Percentiles rank a stretch among this genome's conserved stretches.
These are phyloP conservation scores for Sternotherus odoratus DNA, from an alignment of 2,797 vertebrate genomes.

Conservation along the genomic window DNA sequence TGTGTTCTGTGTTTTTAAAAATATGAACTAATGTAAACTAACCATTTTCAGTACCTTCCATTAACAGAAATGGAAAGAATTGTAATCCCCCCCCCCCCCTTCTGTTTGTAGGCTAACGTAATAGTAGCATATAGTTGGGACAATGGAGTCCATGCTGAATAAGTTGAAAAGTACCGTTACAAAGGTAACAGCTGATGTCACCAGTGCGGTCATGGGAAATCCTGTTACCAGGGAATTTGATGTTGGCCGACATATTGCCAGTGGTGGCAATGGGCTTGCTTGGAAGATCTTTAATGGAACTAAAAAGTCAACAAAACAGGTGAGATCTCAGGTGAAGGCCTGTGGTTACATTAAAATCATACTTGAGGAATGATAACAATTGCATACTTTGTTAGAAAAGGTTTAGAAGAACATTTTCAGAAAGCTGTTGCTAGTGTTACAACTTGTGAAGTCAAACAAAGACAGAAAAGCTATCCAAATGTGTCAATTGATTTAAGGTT, in stretches of 20 bases:
- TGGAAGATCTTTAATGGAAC: conserved; percentile 99
- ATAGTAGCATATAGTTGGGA: conserved; percentile 48
- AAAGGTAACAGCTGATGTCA: conserved; percentile 98
- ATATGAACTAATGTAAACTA: neutral
- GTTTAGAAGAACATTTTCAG: neutral
- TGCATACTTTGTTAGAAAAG: neutral
- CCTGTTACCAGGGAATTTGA: conserved; percentile 98
- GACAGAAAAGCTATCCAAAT: neutral
- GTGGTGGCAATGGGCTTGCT: conserved; percentile 93
- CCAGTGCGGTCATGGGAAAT: conserved; percentile 98
- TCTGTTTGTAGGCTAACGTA: conserved; percentile 59
- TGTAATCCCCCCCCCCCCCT: neutral
- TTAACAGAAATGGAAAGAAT: neutral
- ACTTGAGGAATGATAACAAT: neutral
- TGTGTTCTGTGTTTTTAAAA: neutral
- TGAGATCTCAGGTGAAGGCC: conserved; percentile 69
- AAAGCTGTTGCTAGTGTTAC: neutral
- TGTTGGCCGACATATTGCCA: conserved; percentile 96
- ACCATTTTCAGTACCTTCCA: accelerated
- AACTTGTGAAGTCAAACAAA: neutral
- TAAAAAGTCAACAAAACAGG: conserved; percentile 99
- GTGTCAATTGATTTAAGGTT: neutral
- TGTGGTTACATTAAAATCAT: neutral
- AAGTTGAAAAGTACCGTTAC: conserved; percentile 98
- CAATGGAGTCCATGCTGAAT: conserved; percentile 99